A percentile compares a stretch with the other conserved stretches of the same genome.
phyloP scores from a whole-genome alignment of 2,113 vertebrate genomes.

The Lontra canadensis region DNA sequence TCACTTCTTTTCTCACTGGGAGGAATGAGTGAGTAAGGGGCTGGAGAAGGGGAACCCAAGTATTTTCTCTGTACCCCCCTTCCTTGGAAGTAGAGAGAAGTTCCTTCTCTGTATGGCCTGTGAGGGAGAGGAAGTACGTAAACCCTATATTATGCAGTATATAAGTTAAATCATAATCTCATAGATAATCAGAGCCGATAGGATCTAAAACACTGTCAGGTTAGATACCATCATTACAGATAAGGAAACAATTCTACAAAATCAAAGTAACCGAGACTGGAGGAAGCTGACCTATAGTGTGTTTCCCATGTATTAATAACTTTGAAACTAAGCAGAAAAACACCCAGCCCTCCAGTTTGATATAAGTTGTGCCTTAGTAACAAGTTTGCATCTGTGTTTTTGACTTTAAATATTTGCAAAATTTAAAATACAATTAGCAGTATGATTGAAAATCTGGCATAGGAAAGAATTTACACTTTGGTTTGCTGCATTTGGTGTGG shows the following conservation, averaged over 20 bases:
- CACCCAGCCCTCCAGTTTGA: background rate
- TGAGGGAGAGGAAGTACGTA: background rate
- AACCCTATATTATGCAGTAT: background rate
- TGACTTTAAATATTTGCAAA: conserved; percentile 23
- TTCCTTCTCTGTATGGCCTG: background rate
- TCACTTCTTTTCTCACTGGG: background rate
- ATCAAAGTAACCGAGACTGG: background rate
- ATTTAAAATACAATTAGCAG: conserved; percentile 10
- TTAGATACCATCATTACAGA: background rate
- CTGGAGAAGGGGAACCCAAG: background rate
- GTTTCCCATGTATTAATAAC: background rate
- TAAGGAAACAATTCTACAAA: background rate
- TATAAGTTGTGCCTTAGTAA: background rate
- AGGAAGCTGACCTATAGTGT: background rate
- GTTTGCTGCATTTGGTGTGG: conserved; percentile 20
- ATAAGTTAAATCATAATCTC: background rate
- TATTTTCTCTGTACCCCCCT: background rate
- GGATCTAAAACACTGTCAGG: background rate
- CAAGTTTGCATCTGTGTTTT: background rate
- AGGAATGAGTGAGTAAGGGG: background rate
- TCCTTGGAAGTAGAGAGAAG: background rate
- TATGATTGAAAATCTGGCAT: conserved; percentile 11
- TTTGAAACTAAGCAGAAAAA: background rate
- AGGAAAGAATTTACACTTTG: background rate
- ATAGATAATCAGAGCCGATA: background rate